Evolutionary conservation across 92 coral and sea anemone genomes (phyloP).

Genomic region (Zoanthus sociatus): DNA sequence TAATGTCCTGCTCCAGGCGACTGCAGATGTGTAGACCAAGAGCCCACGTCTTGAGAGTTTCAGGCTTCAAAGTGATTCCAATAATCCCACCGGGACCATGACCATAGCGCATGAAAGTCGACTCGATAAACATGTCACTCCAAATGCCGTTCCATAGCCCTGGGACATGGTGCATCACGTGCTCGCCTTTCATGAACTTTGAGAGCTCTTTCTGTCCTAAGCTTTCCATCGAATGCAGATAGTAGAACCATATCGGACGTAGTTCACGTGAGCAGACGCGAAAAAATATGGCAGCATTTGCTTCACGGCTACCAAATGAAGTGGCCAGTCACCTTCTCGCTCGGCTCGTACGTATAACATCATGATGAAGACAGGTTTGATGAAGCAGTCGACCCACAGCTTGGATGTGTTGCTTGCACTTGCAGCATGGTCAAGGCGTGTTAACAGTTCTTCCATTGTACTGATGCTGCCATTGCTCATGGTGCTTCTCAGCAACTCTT

Average conservation of each 20-base stretch:
- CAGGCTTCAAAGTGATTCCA: constrained; percentile 67
- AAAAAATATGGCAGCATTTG: constrained; percentile 74
- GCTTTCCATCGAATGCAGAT: constrained; percentile 56
- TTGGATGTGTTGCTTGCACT: constrained; percentile 59
- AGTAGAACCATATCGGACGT: constrained; percentile 70
- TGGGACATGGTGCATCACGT: constrained; percentile 72
- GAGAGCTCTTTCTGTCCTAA: constrained; percentile 19
- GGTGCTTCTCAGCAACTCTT: constrained; percentile 55
- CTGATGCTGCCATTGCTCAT: not conserved
- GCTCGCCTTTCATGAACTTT: constrained; percentile 57
- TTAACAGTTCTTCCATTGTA: constrained; percentile 53
- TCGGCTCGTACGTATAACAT: constrained; percentile 64
- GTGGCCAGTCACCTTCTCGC: constrained; percentile 77
- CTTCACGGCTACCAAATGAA: constrained; percentile 67
- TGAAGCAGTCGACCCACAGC: constrained; percentile 66
- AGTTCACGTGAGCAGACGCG: constrained; percentile 67
- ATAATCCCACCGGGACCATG: constrained; percentile 70
- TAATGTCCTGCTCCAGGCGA: constrained; percentile 60
- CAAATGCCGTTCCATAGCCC: constrained; percentile 74
- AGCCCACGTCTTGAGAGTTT: constrained; percentile 78
- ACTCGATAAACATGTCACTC: constrained; percentile 71
- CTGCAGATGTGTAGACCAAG: constrained; percentile 71
- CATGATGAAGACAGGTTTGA: constrained; percentile 55
- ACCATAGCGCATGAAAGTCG: constrained; percentile 72
- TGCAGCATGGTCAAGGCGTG: constrained; percentile 58